Evolutionary conservation across 2,113 vertebrate genomes (phyloP).

Genomic region (Thunnus maccoyii): DNA sequence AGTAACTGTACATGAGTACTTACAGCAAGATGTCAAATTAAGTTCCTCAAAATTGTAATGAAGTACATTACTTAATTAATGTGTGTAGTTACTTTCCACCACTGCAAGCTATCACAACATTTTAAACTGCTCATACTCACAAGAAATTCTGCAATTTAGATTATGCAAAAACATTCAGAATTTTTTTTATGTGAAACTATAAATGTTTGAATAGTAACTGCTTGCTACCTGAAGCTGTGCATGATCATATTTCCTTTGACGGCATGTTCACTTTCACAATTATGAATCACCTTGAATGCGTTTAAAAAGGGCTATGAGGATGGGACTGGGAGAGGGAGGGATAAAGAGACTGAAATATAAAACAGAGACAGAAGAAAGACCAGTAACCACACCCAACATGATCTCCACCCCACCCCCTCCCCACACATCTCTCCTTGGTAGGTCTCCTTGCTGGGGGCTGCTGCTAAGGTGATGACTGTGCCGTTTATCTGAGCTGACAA

Average conservation of each 20-base stretch:
- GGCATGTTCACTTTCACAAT: not conserved
- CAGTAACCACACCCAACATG: not conserved
- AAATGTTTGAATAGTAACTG: no score
- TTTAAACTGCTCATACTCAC: no score
- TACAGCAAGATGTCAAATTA: not conserved
- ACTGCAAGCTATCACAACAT: no score
- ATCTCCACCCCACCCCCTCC: not conserved
- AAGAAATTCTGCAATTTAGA: no score
- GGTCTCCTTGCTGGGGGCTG: constrained; percentile 41
- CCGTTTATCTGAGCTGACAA: constrained; percentile 54
- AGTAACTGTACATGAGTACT: no score
- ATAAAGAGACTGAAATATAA: not conserved
- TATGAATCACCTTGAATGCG: not conserved
- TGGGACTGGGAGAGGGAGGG: not conserved
- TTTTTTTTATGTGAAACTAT: no score
- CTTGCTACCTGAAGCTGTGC: no score
- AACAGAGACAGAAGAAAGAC: not conserved
- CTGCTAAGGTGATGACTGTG: constrained; percentile 37
- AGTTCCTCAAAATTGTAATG: not conserved
- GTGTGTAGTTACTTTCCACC: no score
- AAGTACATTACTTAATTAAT: not conserved
- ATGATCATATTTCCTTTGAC: no score
- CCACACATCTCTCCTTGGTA: not conserved
- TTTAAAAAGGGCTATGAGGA: not conserved
- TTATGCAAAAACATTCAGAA: no score